Evolutionary conservation across 2,888 invertebrate genomes (phyloP).

Genomic region (Drosophila rellima): DNA sequence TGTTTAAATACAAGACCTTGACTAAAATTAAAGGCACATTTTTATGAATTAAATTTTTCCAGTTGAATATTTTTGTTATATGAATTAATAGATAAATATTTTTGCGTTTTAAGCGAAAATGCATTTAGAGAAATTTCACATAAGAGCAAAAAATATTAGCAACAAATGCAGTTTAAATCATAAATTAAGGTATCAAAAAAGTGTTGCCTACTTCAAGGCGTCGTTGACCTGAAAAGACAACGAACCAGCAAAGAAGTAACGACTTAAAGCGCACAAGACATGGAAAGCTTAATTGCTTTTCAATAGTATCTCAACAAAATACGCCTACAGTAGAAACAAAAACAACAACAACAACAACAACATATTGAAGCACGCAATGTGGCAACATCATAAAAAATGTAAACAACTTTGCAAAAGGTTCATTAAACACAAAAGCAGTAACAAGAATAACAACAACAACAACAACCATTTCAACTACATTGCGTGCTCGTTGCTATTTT

Average conservation of each 20-base stretch:
- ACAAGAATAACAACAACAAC: slow-evolving; percentile 8
- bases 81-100: neutral
- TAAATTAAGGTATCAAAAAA: neutral
- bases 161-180: neutral
- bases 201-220: neutral
- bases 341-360: slow-evolving; percentile 13
- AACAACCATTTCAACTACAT: slow-evolving; percentile 29
- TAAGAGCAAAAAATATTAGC: neutral
- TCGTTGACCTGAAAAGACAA: slow-evolving; percentile 24
- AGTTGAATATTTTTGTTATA: no score
- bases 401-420: slow-evolving; percentile 64
- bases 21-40: neutral
- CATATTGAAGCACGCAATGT: slow-evolving; percentile 49
- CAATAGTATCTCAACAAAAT: slow-evolving; percentile 50
- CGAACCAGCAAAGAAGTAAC: slow-evolving; percentile 18
- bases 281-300: slow-evolving; percentile 62
- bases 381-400: slow-evolving; percentile 64
- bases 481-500: slow-evolving; percentile 73
- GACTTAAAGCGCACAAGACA: slow-evolving; percentile 36
- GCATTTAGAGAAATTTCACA: neutral
- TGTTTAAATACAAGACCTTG: neutral
- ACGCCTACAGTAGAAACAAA: slow-evolving; percentile 16
- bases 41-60: neutral
- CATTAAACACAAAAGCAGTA: slow-evolving; percentile 58
- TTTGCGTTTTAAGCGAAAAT: neutral